These are phyloP conservation scores for Acipenser transmontanus DNA, from an alignment of 2,797 vertebrate species.

Conservation along the genomic window DNA sequence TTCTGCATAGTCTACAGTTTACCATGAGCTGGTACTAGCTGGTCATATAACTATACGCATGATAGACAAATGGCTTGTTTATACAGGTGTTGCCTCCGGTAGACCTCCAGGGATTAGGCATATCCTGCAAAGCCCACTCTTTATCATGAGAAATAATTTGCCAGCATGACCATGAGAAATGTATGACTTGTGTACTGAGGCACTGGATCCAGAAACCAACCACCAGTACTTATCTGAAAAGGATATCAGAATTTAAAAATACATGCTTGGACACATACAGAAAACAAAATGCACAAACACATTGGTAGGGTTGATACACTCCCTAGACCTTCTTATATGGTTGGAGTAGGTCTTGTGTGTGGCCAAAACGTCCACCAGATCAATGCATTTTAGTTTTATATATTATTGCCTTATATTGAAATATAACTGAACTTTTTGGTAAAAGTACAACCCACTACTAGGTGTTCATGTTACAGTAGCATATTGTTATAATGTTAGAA, in stretches of 20 bases:
- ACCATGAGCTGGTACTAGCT: slow-evolving; percentile 14
- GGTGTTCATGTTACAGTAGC: no score
- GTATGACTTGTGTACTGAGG: background rate
- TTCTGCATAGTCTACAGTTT: background rate
- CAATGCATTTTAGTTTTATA: no score
- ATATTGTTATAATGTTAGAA: no score
- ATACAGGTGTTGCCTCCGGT: slow-evolving; percentile 17
- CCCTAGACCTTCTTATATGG: no score
- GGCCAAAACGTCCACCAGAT: no score
- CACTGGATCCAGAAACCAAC: background rate
- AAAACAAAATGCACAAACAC: no score
- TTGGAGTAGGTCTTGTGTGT: no score
- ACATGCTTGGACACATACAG: no score
- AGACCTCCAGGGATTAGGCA: background rate
- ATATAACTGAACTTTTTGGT: no score
- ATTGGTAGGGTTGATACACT: no score
- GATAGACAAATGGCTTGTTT: slow-evolving; percentile 20
- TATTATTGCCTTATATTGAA: no score
- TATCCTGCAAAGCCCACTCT: slow-evolving; percentile 3
- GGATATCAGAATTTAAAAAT: background rate
- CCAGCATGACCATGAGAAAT: slow-evolving; percentile 4
- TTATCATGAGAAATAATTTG: background rate
- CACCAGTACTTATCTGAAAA: background rate
- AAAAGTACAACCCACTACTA: no score
- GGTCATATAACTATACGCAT: slow-evolving; percentile 10